A percentile compares a stretch with the other conserved stretches of the same genome.
Conservation (phyloP, 1,140 invertebrate species). For the Chrysoperla carnea region DNA sequence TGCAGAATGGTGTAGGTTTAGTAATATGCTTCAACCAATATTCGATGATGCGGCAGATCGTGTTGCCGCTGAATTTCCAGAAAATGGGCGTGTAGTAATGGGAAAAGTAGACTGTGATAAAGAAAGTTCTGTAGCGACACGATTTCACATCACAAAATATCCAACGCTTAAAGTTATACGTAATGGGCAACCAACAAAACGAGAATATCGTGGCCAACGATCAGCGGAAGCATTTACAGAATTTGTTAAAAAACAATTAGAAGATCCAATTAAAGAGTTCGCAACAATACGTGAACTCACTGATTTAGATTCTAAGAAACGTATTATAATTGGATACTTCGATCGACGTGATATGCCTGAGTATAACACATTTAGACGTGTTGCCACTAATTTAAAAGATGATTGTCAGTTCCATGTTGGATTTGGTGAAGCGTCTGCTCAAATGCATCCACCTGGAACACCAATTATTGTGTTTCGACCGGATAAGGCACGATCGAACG, state of each 20-base stretch:
- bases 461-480: conserved; percentile 68
- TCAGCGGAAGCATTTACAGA: conserved; percentile 71
- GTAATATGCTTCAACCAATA: conserved; percentile 88
- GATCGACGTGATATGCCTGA: conserved; percentile 60
- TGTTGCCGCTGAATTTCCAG: conserved; percentile 60
- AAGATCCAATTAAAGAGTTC: conserved; percentile 76
- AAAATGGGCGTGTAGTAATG: conserved; percentile 72
- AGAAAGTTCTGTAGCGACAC: conserved; percentile 64
- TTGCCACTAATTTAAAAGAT: conserved; percentile 80
- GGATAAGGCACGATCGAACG: conserved; percentile 57
- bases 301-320: conserved; percentile 71
- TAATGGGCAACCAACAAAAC: conserved; percentile 84
- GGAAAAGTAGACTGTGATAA: conserved; percentile 95
- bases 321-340: conserved; percentile 86
- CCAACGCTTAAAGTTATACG: conserved; percentile 93
- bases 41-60: conserved; percentile 92
- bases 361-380: conserved; percentile 62
- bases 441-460: conserved; percentile 66
- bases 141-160: conserved; percentile 96
- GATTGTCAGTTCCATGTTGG: conserved; percentile 91
- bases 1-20: conserved; percentile 93
- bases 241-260: conserved; percentile 79
- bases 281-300: conserved; percentile 53
- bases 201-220: conserved; percentile 80
- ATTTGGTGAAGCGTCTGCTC: conserved; percentile 67